These are phyloP conservation scores for Galagoides demidoff DNA, from an alignment of 2,797 vertebrate species.

Conservation along the genomic window DNA sequence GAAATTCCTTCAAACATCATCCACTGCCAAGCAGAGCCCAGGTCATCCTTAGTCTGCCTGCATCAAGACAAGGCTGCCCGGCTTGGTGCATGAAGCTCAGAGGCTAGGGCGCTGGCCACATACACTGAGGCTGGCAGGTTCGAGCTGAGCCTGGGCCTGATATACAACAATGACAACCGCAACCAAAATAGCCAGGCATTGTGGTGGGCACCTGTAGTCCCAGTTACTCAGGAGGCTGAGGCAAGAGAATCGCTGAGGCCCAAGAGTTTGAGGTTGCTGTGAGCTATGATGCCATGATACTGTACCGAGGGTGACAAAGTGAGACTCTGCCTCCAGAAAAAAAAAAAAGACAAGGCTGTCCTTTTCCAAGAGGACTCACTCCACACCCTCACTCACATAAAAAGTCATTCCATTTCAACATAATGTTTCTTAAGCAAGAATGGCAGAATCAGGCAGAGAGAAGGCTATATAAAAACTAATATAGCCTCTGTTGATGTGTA, in stretches of 20 bases:
- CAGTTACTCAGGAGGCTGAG: too few relatives aligned
- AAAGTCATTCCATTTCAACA: slow-evolving; percentile 39
- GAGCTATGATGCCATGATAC: too few relatives aligned
- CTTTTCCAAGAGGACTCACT: background rate
- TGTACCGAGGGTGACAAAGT: too few relatives aligned
- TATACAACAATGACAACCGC: too few relatives aligned
- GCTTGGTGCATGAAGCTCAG: background rate
- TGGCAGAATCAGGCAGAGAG: background rate
- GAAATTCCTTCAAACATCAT: background rate
- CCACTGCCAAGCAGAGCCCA: background rate
- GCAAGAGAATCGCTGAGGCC: too few relatives aligned
- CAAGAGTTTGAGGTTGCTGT: too few relatives aligned
- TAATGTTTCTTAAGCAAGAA: slow-evolving; percentile 58
- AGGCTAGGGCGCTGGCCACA: too few relatives aligned
- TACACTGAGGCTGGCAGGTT: too few relatives aligned
- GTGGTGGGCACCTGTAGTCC: too few relatives aligned
- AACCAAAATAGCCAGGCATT: too few relatives aligned
- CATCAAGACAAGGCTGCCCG: background rate
- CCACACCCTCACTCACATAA: background rate
- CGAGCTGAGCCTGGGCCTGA: too few relatives aligned
- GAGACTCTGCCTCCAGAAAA: too few relatives aligned
- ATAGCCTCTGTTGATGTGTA: slow-evolving; percentile 41
- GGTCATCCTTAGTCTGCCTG: background rate
- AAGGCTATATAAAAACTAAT: slow-evolving; percentile 31
- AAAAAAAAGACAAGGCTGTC: background rate